Base-by-base conservation (phyloP, 2,113 vertebrate genomes). In the Charina bottae region DNA sequence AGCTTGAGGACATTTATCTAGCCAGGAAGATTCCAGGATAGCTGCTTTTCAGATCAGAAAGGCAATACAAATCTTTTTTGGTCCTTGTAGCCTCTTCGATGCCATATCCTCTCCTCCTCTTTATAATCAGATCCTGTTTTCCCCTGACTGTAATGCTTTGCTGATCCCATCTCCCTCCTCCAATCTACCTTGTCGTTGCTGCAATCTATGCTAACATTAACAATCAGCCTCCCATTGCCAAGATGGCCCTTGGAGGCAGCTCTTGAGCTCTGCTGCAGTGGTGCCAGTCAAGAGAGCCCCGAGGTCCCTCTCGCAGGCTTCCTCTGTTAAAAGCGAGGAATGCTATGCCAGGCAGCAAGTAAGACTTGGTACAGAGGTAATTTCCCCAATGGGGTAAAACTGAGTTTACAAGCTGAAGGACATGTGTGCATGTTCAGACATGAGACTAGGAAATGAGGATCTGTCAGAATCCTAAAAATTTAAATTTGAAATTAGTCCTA, bases 141-240 rank as follows among this genome's bases (percentile, higher is more conserved):
- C 96, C 94, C 56, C 83, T 95, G 95, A 91, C 98, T 92, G 95
- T 96, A 93, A 97, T 94, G 96, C 96, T 96, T 96, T 96, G 94
- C 97, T 96, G 98, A 97, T 97, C 96, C 97, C 96, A 96, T 97
- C 97, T 97, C 96, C 95, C 97, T 94, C 95, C 96, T 96, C 97
- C 97, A 97, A 98, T 98, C 98, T 97, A 97, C 97, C 95, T 96
- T 97, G 97, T 98, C 97, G 96, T 95, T 96, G 55, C n/a, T 95
- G 93, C 94, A 89, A 97, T 97, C 98, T 96, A 96, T 96, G 96
- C 93, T 91, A 93, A 59, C 96, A 95, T 95, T 92, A 86, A 24
- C 92, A 91, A 92, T 24, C 93, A 60, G 11, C 91, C 92, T 12
- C 21, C 91, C 54, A 68, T 89, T 93, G 4, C 72, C 0, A 6